Evolutionary conservation across 2,113 vertebrate species (phyloP).

Genomic region (Hyaena hyaena): DNA sequence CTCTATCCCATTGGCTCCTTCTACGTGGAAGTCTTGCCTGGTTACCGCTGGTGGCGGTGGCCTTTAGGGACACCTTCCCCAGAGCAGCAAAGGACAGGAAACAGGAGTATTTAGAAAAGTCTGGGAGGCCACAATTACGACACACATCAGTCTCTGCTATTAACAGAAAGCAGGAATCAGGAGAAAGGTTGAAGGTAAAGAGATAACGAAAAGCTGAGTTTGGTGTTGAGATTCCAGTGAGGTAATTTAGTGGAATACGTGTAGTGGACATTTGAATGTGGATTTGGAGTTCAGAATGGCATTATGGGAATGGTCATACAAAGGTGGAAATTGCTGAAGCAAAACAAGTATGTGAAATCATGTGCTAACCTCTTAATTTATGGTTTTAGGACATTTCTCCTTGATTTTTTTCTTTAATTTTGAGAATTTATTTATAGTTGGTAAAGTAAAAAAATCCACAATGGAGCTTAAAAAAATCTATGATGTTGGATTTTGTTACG

Average conservation of each 20-base stretch:
- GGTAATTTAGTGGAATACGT: not conserved
- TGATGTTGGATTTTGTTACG: not conserved
- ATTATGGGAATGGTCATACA: not conserved
- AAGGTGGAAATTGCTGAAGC: not conserved
- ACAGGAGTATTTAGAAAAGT: not conserved
- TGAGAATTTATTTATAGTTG: not conserved
- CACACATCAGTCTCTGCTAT: not conserved
- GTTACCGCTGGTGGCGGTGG: accelerated
- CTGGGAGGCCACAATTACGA: not conserved
- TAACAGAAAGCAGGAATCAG: not conserved
- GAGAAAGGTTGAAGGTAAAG: not conserved
- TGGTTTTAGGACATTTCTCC: not conserved
- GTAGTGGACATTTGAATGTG: not conserved
- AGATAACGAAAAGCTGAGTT: not conserved
- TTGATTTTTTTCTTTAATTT: not conserved
- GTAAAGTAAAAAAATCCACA: not conserved
- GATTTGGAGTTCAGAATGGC: not conserved
- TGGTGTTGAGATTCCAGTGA: not conserved
- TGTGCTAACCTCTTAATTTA: not conserved
- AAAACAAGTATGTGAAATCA: not conserved
- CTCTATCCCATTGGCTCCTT: not conserved
- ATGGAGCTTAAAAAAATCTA: not conserved
- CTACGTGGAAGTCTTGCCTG: not conserved
- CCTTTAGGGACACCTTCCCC: not conserved
- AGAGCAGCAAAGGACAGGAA: not conserved